Evolutionary conservation across 2,888 invertebrate genomes (phyloP).

Genomic region (Cosmia pyralina): DNA sequence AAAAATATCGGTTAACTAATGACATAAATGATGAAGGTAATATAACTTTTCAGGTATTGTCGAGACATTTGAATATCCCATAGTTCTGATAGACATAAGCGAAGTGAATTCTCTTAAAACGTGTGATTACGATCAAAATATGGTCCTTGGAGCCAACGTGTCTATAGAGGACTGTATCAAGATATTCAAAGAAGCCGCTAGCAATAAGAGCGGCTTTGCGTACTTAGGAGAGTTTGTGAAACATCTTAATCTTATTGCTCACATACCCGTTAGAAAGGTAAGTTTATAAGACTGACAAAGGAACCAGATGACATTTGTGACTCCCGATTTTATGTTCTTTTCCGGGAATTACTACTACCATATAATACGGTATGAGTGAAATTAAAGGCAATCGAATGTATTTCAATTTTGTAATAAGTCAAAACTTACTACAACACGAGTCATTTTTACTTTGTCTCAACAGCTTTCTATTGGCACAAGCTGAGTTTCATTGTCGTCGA

Average conservation of each 20-base stretch:
- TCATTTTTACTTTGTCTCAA: neutral
- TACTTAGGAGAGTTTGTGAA: conserved; percentile 89
- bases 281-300: conserved; percentile 43
- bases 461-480: neutral
- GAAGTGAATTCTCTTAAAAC: conserved; percentile 77
- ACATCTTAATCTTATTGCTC: conserved; percentile 91
- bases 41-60: conserved; percentile 82
- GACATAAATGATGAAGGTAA: neutral
- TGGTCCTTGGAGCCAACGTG: conserved; percentile 90
- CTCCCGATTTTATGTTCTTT: neutral
- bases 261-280: conserved; percentile 92
- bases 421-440: neutral
- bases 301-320: neutral
- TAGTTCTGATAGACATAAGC: conserved; percentile 81
- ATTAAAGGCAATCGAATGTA: neutral
- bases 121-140: conserved; percentile 78
- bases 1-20: neutral
- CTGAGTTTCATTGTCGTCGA: neutral
- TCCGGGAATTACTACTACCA: neutral
- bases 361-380: neutral
- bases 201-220: conserved; percentile 81
- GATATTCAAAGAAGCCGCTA: conserved; percentile 81
- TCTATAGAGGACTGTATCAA: conserved; percentile 89
- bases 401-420: neutral
- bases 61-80: conserved; percentile 77